Percentiles rank a stretch among this genome's conserved stretches.
These are phyloP conservation scores for Thalassaphorura encarpata DNA, from an alignment of 1,140 invertebrate genomes.

Conservation along the genomic window DNA sequence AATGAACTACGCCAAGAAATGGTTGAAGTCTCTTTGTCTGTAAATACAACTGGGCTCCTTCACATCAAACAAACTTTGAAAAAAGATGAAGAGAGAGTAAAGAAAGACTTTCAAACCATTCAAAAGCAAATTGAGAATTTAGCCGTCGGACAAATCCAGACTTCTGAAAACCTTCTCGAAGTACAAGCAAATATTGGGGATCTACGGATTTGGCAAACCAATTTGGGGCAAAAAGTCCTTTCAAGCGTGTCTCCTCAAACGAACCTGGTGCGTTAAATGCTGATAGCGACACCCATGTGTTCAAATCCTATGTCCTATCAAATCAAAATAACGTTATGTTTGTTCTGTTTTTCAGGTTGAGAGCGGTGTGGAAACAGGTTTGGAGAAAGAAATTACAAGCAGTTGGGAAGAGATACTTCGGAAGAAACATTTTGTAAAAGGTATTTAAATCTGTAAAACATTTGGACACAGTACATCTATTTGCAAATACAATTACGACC, in stretches of 20 bases:
- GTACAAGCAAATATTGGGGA: slow-evolving; percentile 15
- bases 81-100: background rate
- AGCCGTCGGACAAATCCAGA: background rate
- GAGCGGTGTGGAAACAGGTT: background rate
- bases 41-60: slow-evolving; percentile 17
- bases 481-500: too few species aligned
- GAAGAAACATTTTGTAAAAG: too few species aligned
- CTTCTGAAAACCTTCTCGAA: slow-evolving; percentile 5
- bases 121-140: slow-evolving; percentile 12
- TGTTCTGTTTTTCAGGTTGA: too few species aligned
- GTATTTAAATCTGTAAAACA: too few species aligned
- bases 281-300: too few species aligned
- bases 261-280: too few species aligned
- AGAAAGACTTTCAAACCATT: slow-evolving; percentile 2
- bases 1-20: slow-evolving; percentile 18
- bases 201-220: slow-evolving; percentile 16
- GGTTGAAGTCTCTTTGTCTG: slow-evolving; percentile 8
- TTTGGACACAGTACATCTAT: too few species aligned
- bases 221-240: slow-evolving; percentile 15
- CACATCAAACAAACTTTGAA: slow-evolving; percentile 11
- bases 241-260: too few species aligned
- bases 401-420: too few species aligned
- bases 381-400: too few species aligned
- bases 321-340: too few species aligned
- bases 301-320: too few species aligned